Evolutionary conservation across 1,140 invertebrate species (phyloP).

Genomic region (Drosophila orosa): DNA sequence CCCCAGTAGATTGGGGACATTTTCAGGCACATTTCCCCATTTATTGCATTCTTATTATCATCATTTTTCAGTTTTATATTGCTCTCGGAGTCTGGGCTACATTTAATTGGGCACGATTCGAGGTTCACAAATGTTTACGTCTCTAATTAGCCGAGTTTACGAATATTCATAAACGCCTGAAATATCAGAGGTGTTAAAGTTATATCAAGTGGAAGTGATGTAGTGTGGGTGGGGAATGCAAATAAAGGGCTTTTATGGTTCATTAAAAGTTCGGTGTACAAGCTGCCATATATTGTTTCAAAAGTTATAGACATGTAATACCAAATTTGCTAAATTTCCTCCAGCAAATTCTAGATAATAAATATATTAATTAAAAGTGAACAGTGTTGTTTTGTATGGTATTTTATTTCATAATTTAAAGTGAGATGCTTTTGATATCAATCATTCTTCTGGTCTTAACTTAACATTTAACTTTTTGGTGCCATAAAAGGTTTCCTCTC

Average conservation of each 20-base stretch:
- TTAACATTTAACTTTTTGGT: background rate
- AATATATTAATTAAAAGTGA: background rate
- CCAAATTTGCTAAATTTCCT: background rate
- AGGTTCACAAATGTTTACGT: slow-evolving; percentile 55
- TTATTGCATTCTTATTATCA: slow-evolving; percentile 49
- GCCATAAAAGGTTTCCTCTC: background rate
- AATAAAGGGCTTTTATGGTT: slow-evolving; percentile 12
- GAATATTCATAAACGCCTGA: slow-evolving; percentile 34
- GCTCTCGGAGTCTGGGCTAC: background rate
- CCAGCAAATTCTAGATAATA: background rate
- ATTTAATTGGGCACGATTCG: slow-evolving; percentile 64
- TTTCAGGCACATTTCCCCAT: slow-evolving; percentile 34
- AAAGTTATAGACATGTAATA: background rate
- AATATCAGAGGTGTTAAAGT: slow-evolving; percentile 22
- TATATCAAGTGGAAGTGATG: background rate
- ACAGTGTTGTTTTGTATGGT: too few relatives aligned
- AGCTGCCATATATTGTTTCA: background rate
- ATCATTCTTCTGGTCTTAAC: background rate
- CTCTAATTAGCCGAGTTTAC: slow-evolving; percentile 55
- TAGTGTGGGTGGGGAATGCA: slow-evolving; percentile 7
- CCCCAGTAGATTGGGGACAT: background rate
- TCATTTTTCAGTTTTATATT: slow-evolving; percentile 40
- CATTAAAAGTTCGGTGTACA: slow-evolving; percentile 22
- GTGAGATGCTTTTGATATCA: background rate
- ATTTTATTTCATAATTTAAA: background rate